Base-by-base conservation (phyloP, 1,140 invertebrate genomes). In the Micrasema longulum region DNA sequence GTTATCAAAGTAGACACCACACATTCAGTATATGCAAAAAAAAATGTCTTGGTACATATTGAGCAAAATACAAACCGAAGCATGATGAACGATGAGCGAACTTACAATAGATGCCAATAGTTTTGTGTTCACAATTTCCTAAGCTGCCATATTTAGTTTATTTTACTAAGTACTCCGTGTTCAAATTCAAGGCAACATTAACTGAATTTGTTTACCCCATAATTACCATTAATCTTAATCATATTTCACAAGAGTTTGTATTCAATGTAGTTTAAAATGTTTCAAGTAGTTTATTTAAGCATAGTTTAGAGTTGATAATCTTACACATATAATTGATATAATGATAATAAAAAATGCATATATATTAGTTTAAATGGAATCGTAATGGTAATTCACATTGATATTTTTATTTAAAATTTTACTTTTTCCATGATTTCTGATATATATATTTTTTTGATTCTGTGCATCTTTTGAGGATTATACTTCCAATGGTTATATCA, bases 41-140 rank as follows among this genome's bases (percentile, higher is more conserved):
- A 23, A 23, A 63, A 53, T 64, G 64, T 35, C 38, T 68, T 45
- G 50, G 62, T 55, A 67, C 64, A 64, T 73, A 73, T 74, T 74
- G 72, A 74, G 72, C 72, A 74, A 70, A 74, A 70, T 67, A 69
- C 67, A 69, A 73, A 66, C 70, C 38, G 20, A 69, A 74, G 67
- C 67, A 52, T 23, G n/a, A n/a, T 66, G 53, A 70, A 31, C 43
- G 12, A 57, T 57, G 53, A 57, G 53, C 53, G 53, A 57, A 4
- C 53, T 35, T 57, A 57, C n/a, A 11, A 43, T 63, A 63, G 36
- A 45, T 41, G 41, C 57, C 57, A 9, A 31, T 14, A 60, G 18
- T 57, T 36, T 12, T 57, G n/a, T n/a, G n/a, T n/a, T 57, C n/a
- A 57, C 23, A 57, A 14, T 20, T 7, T 63, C n/a, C 36, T 35